phyloP scores from a whole-genome alignment of 2,888 invertebrate species.

The Apodemia duryi region DNA sequence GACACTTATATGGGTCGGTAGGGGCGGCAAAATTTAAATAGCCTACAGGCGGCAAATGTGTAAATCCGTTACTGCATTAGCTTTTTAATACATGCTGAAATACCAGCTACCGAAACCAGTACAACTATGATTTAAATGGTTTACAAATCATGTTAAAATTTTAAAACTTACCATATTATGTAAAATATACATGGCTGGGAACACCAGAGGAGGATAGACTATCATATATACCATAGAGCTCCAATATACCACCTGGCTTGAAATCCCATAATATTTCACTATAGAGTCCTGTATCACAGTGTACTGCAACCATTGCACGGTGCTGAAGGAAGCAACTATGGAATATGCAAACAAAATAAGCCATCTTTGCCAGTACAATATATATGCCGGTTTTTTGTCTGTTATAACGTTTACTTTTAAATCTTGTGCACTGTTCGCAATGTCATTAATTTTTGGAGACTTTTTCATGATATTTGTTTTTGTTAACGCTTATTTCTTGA shows the following conservation, averaged over 20 bases:
- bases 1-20: too few relatives aligned
- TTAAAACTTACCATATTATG: neutral
- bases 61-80: too few relatives aligned
- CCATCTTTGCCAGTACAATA: neutral
- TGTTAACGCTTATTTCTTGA: too few relatives aligned
- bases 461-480: neutral
- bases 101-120: too few relatives aligned
- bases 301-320: conserved; percentile 19
- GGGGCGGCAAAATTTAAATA: too few relatives aligned
- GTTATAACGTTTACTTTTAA: too few relatives aligned
- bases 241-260: conserved; percentile 1
- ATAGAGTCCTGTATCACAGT: conserved; percentile 17
- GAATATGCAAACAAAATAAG: neutral
- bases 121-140: too few relatives aligned
- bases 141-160: neutral
- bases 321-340: neutral
- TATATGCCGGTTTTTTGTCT: neutral
- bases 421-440: neutral
- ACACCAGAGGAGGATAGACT: conserved; percentile 10
- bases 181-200: conserved; percentile 2
- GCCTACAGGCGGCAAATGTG: too few relatives aligned
- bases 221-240: conserved; percentile 18
- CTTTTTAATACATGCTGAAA: too few relatives aligned
- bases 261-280: conserved; percentile 16
- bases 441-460: neutral